phyloP scores from a whole-genome alignment of 1,140 invertebrate species.

The Gonatopus flavifemur region DNA sequence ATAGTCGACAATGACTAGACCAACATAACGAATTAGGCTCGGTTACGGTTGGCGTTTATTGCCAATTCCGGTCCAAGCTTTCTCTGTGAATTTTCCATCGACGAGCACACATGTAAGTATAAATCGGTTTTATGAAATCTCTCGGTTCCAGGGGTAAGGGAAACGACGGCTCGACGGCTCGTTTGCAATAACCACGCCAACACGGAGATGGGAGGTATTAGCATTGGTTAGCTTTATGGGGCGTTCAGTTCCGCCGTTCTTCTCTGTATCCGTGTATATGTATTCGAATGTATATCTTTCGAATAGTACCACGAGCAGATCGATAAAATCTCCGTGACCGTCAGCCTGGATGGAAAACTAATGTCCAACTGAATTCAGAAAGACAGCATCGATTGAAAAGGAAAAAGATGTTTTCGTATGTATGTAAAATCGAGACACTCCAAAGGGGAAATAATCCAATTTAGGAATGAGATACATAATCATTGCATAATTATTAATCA shows the following conservation, averaged over 20 bases:
- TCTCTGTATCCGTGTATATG: constrained; percentile 13
- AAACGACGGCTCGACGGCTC: constrained; percentile 24
- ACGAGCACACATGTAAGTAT: too few species aligned
- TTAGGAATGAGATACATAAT: too few species aligned
- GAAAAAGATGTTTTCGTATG: too few species aligned
- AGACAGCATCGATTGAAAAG: too few species aligned
- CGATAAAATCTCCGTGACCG: constrained; percentile 48
- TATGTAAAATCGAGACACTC: too few species aligned
- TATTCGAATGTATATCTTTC: not conserved
- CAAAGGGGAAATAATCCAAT: too few species aligned
- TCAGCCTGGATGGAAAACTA: constrained; percentile 46
- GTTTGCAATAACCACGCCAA: constrained; percentile 42
- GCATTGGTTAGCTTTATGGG: constrained; percentile 61
- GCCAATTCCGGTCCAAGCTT: constrained; percentile 47
- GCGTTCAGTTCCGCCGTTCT: constrained; percentile 56
- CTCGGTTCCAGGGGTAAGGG: too few species aligned
- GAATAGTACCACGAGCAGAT: constrained; percentile 29
- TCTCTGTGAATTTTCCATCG: constrained; percentile 21
- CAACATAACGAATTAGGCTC: constrained; percentile 57
- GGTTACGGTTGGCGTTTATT: constrained; percentile 58
- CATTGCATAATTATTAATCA: constrained; percentile 50
- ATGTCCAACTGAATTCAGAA: too few species aligned
- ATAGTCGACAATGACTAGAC: constrained; percentile 51
- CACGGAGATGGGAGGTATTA: constrained; percentile 56
- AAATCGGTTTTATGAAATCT: too few species aligned